Evolutionary conservation across 2,797 vertebrate genomes (phyloP).

Genomic region (Mastacembelus armatus): DNA sequence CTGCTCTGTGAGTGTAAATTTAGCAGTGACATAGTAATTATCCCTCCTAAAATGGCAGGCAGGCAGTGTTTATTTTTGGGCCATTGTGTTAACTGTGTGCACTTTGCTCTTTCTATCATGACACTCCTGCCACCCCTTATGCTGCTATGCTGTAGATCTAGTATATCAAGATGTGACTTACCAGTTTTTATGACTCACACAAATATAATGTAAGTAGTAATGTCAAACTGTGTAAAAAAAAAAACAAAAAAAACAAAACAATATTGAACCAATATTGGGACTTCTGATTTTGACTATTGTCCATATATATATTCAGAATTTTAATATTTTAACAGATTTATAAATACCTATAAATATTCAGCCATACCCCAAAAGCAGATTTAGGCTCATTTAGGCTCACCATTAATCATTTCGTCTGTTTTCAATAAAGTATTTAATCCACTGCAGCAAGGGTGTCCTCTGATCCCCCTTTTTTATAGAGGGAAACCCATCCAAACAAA

Average conservation of each 20-base stretch:
- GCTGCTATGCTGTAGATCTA: constrained; percentile 24
- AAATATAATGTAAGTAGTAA: background rate
- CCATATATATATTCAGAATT: background rate
- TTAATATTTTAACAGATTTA: too few relatives aligned
- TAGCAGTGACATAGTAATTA: background rate
- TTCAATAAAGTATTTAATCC: constrained; percentile 33
- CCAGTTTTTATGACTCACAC: background rate
- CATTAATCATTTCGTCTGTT: constrained; percentile 26
- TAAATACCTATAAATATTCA: constrained; percentile 10
- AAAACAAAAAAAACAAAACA: too few relatives aligned
- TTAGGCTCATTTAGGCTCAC: constrained; percentile 28
- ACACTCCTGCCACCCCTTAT: background rate
- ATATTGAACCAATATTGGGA: background rate
- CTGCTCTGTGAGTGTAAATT: background rate
- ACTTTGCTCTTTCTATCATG: background rate
- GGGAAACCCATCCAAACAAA: constrained; percentile 42
- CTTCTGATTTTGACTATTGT: background rate
- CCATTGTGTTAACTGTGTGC: background rate
- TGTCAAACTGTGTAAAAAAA: too few relatives aligned
- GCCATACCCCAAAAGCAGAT: constrained; percentile 16
- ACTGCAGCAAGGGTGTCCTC: constrained; percentile 10
- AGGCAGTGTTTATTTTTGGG: background rate
- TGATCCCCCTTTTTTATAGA: constrained; percentile 25
- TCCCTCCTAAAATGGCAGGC: background rate
- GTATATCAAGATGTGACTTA: constrained; percentile 6